Conservation (phyloP, 1,140 invertebrate genomes). For the Babylonia areolata region DNA sequence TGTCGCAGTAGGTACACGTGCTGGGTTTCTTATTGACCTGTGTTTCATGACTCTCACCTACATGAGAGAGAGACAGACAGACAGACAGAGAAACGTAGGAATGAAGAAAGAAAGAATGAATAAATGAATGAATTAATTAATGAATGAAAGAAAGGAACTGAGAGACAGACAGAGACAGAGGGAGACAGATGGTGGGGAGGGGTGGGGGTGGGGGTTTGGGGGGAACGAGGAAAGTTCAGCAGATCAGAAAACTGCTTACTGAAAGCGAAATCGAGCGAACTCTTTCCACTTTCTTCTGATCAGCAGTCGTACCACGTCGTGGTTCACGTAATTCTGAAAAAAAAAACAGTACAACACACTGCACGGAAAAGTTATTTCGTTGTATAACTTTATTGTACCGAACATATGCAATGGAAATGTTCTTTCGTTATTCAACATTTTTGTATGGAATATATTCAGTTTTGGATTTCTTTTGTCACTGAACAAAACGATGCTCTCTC, state of each 20-base stretch:
- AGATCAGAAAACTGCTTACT: slow-evolving; percentile 45
- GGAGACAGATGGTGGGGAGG: slow-evolving; percentile 1
- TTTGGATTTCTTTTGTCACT: no score
- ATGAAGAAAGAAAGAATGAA: neutral
- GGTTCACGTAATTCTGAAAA: slow-evolving; percentile 63
- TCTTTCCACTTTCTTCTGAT: slow-evolving; percentile 68
- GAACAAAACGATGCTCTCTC: neutral
- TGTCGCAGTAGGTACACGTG: no score
- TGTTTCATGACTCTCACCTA: no score
- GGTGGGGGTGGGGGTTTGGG: neutral
- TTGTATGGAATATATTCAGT: neutral
- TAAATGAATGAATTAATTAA: neutral
- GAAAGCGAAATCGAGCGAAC: slow-evolving; percentile 59
- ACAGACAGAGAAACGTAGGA: neutral
- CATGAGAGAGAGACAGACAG: neutral
- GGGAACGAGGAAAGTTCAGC: neutral
- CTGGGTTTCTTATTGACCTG: no score
- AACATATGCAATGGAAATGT: no score
- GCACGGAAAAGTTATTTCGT: neutral
- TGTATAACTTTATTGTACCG: no score
- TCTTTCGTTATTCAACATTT: no score
- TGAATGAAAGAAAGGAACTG: neutral
- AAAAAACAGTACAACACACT: slow-evolving; percentile 16
- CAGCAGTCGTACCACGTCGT: slow-evolving; percentile 61
- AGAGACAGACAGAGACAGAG: neutral